Evolutionary conservation across 1,140 invertebrate species (phyloP), one percentile per base, ranked within the genome.

Genomic region (Drosophila ogumai): DNA sequence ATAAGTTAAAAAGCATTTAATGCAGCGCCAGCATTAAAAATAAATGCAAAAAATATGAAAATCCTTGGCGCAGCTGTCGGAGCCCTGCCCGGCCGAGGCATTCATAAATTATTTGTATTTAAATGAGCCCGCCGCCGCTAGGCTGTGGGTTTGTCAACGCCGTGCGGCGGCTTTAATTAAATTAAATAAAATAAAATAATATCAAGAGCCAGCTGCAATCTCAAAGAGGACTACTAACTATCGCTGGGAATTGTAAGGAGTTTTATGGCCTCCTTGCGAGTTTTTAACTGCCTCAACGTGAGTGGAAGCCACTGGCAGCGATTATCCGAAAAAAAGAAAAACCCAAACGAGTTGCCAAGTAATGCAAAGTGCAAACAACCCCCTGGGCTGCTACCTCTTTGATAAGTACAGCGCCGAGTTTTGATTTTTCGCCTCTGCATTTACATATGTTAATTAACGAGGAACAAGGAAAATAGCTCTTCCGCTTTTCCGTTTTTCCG

Each of bases 381-480:
- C 63, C 36, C 50, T 15, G 4, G 32, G 32, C 72, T 63, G 38
- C 43, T 59, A 60, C 43, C 44, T 54, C 47, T 61, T 65, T 52
- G 79, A 69, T 66, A 72, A 82, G 50, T 49, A 25, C 6, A 3
- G 8, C 19, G 43, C 43, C 25, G 44, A 50, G 66, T 59, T 88
- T 87, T 87, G 76, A 84, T 88, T 88, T 87, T 88, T 84, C 82
- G 76, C 80, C 82, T 88, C 81, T 90, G 71, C 82, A 88, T 88
- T 88, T 90, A 77, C 74, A 77, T 77, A 88, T 88, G 84, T 77
- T 88, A 90, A 88, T 88, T 90, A 90, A 80, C 73, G 50, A 41
- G 82, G 75, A 73, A 87, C 81, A 87, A 72, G 64, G 64, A 55
- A 52, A 61, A 60, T 32, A 34, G 65, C 38, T 55, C 52, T 38